Base-by-base conservation (phyloP, 2,797 vertebrate species). In the Phrynocephalus vlangalii region DNA sequence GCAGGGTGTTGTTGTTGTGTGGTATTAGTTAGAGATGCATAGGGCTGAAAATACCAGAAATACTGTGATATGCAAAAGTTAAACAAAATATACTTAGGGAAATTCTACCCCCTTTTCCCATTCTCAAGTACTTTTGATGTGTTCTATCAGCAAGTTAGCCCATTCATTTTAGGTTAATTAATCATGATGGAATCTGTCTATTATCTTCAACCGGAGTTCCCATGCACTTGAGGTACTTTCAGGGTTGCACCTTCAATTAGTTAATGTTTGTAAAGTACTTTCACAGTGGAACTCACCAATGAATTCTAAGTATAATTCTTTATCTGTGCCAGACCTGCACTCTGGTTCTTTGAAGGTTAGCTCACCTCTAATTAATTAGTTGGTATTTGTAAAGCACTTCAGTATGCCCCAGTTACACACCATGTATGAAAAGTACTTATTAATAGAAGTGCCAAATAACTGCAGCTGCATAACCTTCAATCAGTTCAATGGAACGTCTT, bases 211-310 rank as follows among this genome's bases (percentile, higher is more conserved):
- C 79, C 60, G 13, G 26, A 80, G 76, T 67, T 78, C 44, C 60
- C 52, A 18, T 73, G n/a, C 5, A 18, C 50, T 79, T 79, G 30
- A 86, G 56, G 20, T 30, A 30, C 33, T 87, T 87, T 28, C 77
- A 90, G 76, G 5, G 26, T 86, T 79, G 7, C 30, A 84, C 3
- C 38, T 79, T 87, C 78, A 84, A 87, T 87, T 86, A 87, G 24
- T 67, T 86, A 79, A 83, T 89, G 76, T 89, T 84, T 84, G 76
- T 56, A 73, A 76, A 81, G 82, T 48, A 70, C 77, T 87, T 87
- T 33, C 28, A 72, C 33, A 56, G 60, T 6, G 33, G 6, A 84
- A 76, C 33, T 84, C 48, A 44, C 52, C 24, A 70, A 30, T 67
- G 33, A 71, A 84, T 84, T 68, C 44, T 76, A 86, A 88, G 52